phyloP scores from a whole-genome alignment of 2,797 vertebrate species.

The Rhinoraja longicauda region DNA sequence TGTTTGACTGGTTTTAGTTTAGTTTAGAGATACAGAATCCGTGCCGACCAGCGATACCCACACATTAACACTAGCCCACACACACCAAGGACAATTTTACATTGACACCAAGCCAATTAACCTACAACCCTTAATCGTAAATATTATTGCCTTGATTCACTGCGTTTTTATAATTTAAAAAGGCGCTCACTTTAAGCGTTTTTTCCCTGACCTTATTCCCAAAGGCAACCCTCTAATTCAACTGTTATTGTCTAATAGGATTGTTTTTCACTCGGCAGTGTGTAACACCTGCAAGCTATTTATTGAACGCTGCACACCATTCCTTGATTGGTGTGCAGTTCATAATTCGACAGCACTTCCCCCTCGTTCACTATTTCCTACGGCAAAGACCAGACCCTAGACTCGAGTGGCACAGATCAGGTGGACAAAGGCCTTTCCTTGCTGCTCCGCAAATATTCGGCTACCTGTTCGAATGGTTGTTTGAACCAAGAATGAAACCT shows the following conservation, averaged over 20 bases:
- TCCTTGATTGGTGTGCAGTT: not conserved
- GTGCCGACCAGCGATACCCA: no score
- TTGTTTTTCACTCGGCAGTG: not conserved
- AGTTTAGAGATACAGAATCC: no score
- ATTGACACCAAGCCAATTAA: no score
- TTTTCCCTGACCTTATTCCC: not conserved
- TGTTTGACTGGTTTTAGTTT: not conserved
- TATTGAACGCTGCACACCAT: not conserved
- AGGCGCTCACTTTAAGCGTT: not conserved
- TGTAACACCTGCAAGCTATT: not conserved
- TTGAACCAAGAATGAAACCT: not conserved
- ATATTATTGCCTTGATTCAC: not conserved
- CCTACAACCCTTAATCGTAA: not conserved
- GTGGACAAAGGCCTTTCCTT: not conserved
- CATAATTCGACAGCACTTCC: not conserved
- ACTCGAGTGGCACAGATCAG: no score
- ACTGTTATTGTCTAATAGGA: constrained; percentile 1
- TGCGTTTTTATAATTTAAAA: not conserved
- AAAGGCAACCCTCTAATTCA: not conserved
- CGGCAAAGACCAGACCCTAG: not conserved
- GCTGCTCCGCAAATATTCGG: not conserved
- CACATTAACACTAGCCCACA: no score
- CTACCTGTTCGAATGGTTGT: not conserved
- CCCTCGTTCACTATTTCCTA: not conserved
- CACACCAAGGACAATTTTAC: no score